Conservation (phyloP, 2,888 invertebrate genomes). For the Tuta absoluta region DNA sequence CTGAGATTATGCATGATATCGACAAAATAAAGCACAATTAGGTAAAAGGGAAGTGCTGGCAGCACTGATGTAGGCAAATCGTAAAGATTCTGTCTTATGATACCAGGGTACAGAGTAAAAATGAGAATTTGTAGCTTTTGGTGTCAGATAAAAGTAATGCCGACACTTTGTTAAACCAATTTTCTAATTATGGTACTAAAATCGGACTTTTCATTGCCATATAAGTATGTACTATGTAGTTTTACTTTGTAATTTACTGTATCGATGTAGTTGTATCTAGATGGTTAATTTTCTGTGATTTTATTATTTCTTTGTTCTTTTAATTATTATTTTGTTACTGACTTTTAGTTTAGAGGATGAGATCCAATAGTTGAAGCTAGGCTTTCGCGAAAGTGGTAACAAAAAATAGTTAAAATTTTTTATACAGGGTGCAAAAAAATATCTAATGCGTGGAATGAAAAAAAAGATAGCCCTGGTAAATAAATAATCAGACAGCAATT, state of each 20-base stretch:
- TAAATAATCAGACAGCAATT: background rate
- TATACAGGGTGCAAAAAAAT: slow-evolving; percentile 24
- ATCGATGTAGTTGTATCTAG: slow-evolving; percentile 57
- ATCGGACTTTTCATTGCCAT: slow-evolving; percentile 77
- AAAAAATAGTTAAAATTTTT: slow-evolving; percentile 34
- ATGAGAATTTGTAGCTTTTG: background rate
- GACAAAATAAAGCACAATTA: background rate
- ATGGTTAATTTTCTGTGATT: slow-evolving; percentile 75
- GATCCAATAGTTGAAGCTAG: slow-evolving; percentile 71
- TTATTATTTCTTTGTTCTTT: slow-evolving; percentile 56
- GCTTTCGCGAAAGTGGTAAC: slow-evolving; percentile 41
- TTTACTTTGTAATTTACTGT: slow-evolving; percentile 67
- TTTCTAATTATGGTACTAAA: slow-evolving; percentile 24
- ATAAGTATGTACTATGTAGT: slow-evolving; percentile 45
- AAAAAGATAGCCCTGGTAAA: slow-evolving; percentile 1
- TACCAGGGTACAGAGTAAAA: background rate
- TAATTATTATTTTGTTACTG: slow-evolving; percentile 54
- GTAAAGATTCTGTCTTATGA: background rate
- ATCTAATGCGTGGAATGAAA: background rate
- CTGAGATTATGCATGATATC: background rate
- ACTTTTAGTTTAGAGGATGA: slow-evolving; percentile 64
- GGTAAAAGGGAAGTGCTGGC: background rate
- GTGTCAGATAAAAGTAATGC: background rate
- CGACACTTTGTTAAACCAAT: background rate
- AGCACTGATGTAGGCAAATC: background rate